Evolutionary conservation across 2,797 vertebrate species (phyloP).

Genomic region (Vespertilio murinus): DNA sequence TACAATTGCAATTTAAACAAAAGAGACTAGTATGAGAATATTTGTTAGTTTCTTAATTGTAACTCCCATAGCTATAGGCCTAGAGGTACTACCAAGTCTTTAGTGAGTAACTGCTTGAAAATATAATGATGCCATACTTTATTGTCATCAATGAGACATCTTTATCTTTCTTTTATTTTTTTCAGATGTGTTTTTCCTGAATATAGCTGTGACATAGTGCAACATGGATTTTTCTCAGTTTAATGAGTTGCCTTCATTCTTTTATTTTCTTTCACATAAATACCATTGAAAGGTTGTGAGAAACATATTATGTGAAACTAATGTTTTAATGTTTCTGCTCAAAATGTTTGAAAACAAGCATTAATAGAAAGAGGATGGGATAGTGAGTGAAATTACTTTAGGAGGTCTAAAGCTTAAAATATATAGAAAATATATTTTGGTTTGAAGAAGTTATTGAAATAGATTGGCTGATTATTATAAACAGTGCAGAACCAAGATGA

Average conservation of each 20-base stretch:
- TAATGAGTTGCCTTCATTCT: background rate
- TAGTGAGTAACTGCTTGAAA: background rate
- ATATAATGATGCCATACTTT: background rate
- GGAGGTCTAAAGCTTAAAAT: background rate
- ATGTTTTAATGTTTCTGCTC: background rate
- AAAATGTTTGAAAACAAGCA: background rate
- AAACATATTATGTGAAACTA: background rate
- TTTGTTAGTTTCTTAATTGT: background rate
- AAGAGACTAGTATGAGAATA: background rate
- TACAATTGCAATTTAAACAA: slow-evolving; percentile 21
- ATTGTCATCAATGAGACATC: background rate
- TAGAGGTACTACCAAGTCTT: background rate
- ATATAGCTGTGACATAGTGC: background rate
- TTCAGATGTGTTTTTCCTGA: background rate
- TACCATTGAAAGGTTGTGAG: background rate
- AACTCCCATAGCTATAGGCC: background rate
- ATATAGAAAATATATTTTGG: background rate
- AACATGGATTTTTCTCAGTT: background rate
- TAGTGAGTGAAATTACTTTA: background rate
- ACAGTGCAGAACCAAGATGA: background rate
- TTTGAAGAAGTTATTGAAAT: background rate
- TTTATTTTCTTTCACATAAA: background rate
- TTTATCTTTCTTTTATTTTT: background rate
- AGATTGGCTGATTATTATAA: background rate
- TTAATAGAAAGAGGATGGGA: background rate